Percentiles rank a stretch among this genome's conserved stretches.
These are phyloP conservation scores for Mus caroli DNA, from an alignment of 2,797 vertebrate species.

Conservation along the genomic window DNA sequence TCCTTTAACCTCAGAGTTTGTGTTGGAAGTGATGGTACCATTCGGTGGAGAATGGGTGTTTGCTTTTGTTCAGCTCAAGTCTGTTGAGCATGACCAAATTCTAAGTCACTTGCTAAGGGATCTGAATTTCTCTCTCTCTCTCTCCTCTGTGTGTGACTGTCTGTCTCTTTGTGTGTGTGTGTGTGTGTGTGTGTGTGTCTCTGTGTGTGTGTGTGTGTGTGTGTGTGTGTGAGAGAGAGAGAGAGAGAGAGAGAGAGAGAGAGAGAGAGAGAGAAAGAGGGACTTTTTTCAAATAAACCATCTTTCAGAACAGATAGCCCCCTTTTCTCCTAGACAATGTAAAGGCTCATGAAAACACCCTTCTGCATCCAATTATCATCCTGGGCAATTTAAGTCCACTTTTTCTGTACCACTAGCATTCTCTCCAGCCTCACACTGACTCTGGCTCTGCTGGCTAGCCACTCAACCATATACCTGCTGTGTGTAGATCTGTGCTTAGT, in stretches of 20 bases:
- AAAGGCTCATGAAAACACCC: not conserved
- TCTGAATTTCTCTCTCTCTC: not conserved
- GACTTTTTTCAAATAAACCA: not conserved
- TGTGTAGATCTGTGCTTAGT: not conserved
- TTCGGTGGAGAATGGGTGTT: not conserved
- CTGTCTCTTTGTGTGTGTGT: too few relatives aligned
- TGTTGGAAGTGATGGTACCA: rapidly evolving
- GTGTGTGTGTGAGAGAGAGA: too few relatives aligned
- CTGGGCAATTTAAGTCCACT: not conserved
- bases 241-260: too few relatives aligned
- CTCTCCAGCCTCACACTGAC: not conserved
- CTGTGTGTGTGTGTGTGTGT: too few relatives aligned
- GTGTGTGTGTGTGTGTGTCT: rapidly evolving
- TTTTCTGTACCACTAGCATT: not conserved
- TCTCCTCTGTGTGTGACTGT: not conserved
- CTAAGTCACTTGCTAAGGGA: not conserved
- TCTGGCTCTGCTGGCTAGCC: too few relatives aligned
- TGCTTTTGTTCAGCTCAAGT: not conserved
- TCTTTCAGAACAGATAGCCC: not conserved
- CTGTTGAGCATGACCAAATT: not conserved
- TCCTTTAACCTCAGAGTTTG: not conserved
- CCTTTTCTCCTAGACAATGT: not conserved
- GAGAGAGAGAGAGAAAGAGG: too few relatives aligned
- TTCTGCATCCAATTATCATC: not conserved
- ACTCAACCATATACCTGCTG: not conserved